These are phyloP conservation scores for Megaceryle alcyon DNA, from an alignment of 2,797 vertebrate genomes.

Conservation along the genomic window DNA sequence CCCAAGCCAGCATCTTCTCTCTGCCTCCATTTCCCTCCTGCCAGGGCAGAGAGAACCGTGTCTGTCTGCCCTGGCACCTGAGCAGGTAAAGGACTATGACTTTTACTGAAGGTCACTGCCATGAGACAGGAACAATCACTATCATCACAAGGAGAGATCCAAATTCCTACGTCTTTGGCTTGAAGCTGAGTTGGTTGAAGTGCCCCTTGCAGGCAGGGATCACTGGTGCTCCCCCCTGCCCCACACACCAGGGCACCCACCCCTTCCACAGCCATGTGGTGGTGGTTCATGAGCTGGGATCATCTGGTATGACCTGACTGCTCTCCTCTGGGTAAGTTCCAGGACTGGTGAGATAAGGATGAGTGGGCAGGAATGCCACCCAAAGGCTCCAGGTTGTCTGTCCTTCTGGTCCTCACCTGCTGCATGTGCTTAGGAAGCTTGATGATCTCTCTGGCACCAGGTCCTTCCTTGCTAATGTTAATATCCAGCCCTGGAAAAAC, in stretches of 20 bases:
- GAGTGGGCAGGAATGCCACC: no score
- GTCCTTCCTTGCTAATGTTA: background rate
- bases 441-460: background rate
- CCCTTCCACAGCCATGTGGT: fast-evolving
- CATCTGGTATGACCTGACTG: background rate
- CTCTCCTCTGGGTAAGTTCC: fast-evolving
- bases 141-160: background rate
- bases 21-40: fast-evolving
- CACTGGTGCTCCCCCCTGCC: background rate
- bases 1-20: background rate
- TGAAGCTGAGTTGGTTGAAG: fast-evolving
- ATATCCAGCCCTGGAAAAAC: background rate
- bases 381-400: background rate
- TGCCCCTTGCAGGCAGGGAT: background rate
- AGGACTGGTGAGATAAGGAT: fast-evolving
- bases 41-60: fast-evolving
- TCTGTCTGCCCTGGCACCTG: fast-evolving
- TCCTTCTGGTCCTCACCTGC: background rate
- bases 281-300: background rate
- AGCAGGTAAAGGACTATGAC: background rate
- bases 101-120: background rate
- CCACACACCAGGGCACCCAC: no score
- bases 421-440: fast-evolving
- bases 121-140: background rate
- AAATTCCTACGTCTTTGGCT: background rate